Base-by-base conservation (phyloP, 2,113 vertebrate genomes). In the Psilopsiagon aurifrons region DNA sequence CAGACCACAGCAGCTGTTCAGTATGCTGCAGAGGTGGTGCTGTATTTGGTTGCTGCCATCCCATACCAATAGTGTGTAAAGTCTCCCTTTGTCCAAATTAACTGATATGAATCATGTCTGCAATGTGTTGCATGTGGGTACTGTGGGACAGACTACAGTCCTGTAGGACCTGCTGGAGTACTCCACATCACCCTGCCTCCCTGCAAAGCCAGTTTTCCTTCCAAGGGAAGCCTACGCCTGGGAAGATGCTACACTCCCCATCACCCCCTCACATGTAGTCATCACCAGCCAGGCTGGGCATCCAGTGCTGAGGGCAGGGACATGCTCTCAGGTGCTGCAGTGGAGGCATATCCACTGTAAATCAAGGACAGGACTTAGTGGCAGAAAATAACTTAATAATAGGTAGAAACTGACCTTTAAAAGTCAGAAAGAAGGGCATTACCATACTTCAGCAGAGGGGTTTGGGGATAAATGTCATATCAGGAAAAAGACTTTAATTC, bases 391-490 rank as follows among this genome's bases (percentile, higher is more conserved):
- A 79, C 81, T 82, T 69, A 94, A 69, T 71, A 71, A 7, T 31
- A 92, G 76, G 39, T 57, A 90, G 83, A 92, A 86, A 88, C 0
- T 75, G 80, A 88, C 80, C 83, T 96, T 83, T 93, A 86, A 64
- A 95, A 96, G 64, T 74, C 92, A 95, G 49, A 88, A 35, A 83
- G 86, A 86, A 90, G 76, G 83, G 47, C 57, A 92, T 27, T 3
- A 3, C 52, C 67, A 83, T 76, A 81, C 68, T 88, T 90, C 80
- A 94, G 91, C 25, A 86, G 47, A 92, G 33, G 46, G 29, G 23
- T 28, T 66, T 84, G 3, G 63, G 76, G 51, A 73, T 78, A 88
- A 84, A 86, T 81, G 43, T 71, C 66, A 3, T 81, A 73, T 55
- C 6, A 17, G 44, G 64, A 78, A 78, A 88, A 86, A 71, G 29